Percentiles rank a stretch among this genome's conserved stretches.
These are phyloP conservation scores for Agapetus fuscipes DNA, from an alignment of 2,888 invertebrate genomes.

Conservation along the genomic window DNA sequence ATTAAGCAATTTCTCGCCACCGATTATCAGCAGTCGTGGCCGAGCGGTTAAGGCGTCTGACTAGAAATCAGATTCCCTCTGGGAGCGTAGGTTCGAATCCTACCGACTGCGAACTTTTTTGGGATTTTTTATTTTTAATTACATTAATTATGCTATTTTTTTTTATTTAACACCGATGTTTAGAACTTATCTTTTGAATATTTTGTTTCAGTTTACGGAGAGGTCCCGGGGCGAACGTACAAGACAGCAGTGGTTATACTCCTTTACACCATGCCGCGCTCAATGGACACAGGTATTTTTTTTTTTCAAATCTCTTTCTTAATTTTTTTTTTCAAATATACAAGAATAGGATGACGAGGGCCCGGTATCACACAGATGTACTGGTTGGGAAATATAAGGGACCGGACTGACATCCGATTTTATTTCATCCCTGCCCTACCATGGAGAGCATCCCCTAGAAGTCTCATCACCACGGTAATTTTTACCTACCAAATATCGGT, in stretches of 20 bases:
- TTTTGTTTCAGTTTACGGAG: constrained; percentile 64
- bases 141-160: constrained; percentile 4
- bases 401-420: too few relatives aligned
- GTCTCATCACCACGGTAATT: too few relatives aligned
- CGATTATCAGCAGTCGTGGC: constrained; percentile 80
- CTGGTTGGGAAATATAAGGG: neutral
- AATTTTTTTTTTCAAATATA: constrained; percentile 5
- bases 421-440: too few relatives aligned
- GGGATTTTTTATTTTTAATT: constrained; percentile 11
- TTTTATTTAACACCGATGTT: constrained; percentile 17
- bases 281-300: constrained; percentile 79
- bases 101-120: constrained; percentile 59
- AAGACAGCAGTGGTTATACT: constrained; percentile 88
- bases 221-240: constrained; percentile 85
- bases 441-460: too few relatives aligned
- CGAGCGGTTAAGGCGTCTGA: constrained; percentile 85
- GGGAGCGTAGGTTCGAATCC: constrained; percentile 87
- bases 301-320: constrained; percentile 35
- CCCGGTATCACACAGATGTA: neutral
- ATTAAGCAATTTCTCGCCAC: too few relatives aligned
- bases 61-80: constrained; percentile 86
- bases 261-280: constrained; percentile 90
- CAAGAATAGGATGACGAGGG: neutral
- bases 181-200: too few relatives aligned
- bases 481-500: too few relatives aligned